Base-by-base conservation (phyloP, 2,797 vertebrate species). In the Hipposideros larvatus region DNA sequence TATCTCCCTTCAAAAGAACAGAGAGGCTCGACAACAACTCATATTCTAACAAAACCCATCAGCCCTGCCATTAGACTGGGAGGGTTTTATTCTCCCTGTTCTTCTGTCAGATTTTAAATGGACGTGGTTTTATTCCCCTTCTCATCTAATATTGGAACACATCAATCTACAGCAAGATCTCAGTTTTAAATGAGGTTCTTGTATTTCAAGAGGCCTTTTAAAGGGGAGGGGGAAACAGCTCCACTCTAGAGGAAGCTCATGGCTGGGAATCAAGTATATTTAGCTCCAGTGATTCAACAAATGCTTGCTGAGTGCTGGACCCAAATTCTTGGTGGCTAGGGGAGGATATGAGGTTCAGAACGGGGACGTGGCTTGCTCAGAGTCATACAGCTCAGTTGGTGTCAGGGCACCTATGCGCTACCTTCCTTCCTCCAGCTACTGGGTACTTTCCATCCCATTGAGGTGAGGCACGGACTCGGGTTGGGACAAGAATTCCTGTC, bases 111-210 rank as follows among this genome's bases (percentile, higher is more conserved):
- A 86, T 83, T 95, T 87, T 91, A 89, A 97, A 96, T 41, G 70
- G 22, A 91, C 87, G 65, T 96, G 48, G 26, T 84, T 96, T 95
- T 75, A 77, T 88, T 94, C 14, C 53, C 48, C 34, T 92, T 95
- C 88, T 93, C 34, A 21, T 80, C 74, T 95, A 66, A 88, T 92
- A 80, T 26, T 86, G 51, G 77, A 95, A 94, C 43, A 55, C 86
- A 92, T 88, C 86, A 88, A 84, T 96, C 68, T 95, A 59, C 19
- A n/a, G 48, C 10, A 65, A 94, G 78, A 87, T 66, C 68, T 70
- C 86, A 84, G 86, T 96, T 95, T 90, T 9, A 97, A 94, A 96
- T 77, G 74, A 87, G 80, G 9, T 59, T 77, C 85, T 95, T 93
- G 53, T 90, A 87, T 94, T 94, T 87, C 68, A 96, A 95, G 68